Conservation (phyloP, 2,888 invertebrate genomes). For the Dascillus cervinus region DNA sequence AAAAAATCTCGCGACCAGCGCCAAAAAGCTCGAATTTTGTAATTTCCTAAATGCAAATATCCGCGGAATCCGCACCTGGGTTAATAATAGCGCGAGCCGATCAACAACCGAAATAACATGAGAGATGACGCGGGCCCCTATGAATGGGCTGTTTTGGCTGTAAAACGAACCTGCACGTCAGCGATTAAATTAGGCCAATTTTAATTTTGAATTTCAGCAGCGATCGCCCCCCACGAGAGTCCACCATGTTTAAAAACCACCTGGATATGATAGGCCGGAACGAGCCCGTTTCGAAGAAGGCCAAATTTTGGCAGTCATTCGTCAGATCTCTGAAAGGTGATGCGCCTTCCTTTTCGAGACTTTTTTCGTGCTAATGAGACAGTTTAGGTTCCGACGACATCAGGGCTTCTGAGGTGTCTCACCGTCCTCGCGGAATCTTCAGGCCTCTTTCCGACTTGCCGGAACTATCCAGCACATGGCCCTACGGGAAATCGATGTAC, state of each 20-base stretch:
- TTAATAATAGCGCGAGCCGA: no score
- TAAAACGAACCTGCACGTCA: not conserved
- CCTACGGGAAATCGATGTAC: slow-evolving; percentile 78
- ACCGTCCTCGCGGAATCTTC: slow-evolving; percentile 58
- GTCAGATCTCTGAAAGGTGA: slow-evolving; percentile 87
- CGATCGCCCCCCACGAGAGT: slow-evolving; percentile 54
- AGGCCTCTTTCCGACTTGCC: slow-evolving; percentile 66
- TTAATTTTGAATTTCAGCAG: slow-evolving; percentile 48
- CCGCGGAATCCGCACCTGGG: no score
- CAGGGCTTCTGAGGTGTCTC: slow-evolving; percentile 69
- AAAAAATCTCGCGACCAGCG: no score
- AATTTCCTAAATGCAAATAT: no score
- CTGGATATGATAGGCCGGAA: slow-evolving; percentile 92
- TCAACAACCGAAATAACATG: no score
- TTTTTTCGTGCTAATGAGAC: no score
- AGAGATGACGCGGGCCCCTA: no score
- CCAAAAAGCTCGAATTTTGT: no score
- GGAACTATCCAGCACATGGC: slow-evolving; percentile 63
- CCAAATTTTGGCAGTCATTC: slow-evolving; percentile 90
- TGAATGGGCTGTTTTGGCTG: no score
- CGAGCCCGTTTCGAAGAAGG: slow-evolving; percentile 85
- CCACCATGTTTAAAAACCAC: slow-evolving; percentile 84
- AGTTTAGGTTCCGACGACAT: slow-evolving; percentile 80
- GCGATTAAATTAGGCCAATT: not conserved
- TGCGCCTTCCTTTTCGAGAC: slow-evolving; percentile 5